phyloP scores from a whole-genome alignment of 2,888 invertebrate genomes.

The Pristionchus mayeri region DNA sequence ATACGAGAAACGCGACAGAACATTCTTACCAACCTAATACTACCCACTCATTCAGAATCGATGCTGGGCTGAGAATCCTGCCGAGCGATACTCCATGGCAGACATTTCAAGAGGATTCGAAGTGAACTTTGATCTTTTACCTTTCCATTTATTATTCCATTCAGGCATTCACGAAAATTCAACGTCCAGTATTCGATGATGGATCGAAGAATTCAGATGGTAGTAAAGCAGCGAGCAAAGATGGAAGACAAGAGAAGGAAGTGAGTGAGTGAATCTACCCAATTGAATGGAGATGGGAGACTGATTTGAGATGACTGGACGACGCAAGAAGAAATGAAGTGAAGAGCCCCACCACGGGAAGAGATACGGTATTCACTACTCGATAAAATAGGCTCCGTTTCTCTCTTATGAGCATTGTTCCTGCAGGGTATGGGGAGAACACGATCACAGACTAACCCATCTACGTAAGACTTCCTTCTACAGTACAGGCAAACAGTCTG shows the following conservation, averaged over 20 bases:
- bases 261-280: background rate
- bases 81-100: background rate
- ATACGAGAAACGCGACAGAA: too few relatives aligned
- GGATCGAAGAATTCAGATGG: background rate
- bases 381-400: slow-evolving; percentile 16
- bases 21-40: too few relatives aligned
- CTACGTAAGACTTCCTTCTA: too few relatives aligned
- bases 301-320: background rate
- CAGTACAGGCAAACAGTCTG: too few relatives aligned
- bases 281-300: background rate
- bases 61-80: slow-evolving; percentile 44
- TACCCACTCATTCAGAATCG: background rate
- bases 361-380: slow-evolving; percentile 9
- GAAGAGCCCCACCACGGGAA: background rate
- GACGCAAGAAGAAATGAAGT: background rate
- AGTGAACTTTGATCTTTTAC: background rate
- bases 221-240: background rate
- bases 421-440: too few relatives aligned
- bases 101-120: slow-evolving; percentile 12
- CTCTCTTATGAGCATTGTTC: background rate
- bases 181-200: background rate
- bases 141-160: background rate
- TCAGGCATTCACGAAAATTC: slow-evolving; percentile 16
- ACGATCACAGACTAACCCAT: too few relatives aligned
- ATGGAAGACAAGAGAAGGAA: slow-evolving; percentile 10